Evolutionary conservation across 2,113 vertebrate species (phyloP).

Genomic region (Zeus faber): DNA sequence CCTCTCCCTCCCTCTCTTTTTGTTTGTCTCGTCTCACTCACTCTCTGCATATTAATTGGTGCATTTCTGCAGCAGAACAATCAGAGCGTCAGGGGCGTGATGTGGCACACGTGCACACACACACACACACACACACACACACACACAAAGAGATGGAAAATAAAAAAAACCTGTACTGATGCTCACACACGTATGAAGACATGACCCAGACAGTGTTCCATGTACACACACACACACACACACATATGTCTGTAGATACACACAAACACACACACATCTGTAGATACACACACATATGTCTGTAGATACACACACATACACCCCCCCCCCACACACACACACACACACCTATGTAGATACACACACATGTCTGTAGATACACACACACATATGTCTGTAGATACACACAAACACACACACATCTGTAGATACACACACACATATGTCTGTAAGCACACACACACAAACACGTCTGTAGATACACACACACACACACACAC

Average conservation of each 20-base stretch:
- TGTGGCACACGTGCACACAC: conserved; percentile 53
- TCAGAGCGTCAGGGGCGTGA: conserved; percentile 78
- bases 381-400: conserved; percentile 18
- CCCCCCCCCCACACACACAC: background rate
- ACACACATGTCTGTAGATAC: background rate
- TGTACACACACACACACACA: conserved; percentile 19
- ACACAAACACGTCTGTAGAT: conserved; percentile 23
- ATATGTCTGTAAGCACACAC: background rate
- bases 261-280: conserved; percentile 26
- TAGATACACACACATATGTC: too few relatives aligned
- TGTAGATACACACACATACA: conserved; percentile 14
- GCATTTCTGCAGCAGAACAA: conserved; percentile 83
- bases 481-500: conserved; percentile 39
- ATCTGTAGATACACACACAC: background rate
- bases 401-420: conserved; percentile 23
- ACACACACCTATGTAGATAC: background rate
- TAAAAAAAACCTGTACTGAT: too few relatives aligned
- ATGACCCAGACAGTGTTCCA: too few relatives aligned
- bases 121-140: conserved; percentile 25
- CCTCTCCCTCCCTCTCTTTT: conserved; percentile 43
- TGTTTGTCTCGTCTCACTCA: conserved; percentile 75
- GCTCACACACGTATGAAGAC: too few relatives aligned
- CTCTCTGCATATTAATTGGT: conserved; percentile 85
- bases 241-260: conserved; percentile 17
- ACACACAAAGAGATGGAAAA: too few relatives aligned